Conservation (phyloP, 2,797 vertebrate genomes). For the Acipenser transmontanus region DNA sequence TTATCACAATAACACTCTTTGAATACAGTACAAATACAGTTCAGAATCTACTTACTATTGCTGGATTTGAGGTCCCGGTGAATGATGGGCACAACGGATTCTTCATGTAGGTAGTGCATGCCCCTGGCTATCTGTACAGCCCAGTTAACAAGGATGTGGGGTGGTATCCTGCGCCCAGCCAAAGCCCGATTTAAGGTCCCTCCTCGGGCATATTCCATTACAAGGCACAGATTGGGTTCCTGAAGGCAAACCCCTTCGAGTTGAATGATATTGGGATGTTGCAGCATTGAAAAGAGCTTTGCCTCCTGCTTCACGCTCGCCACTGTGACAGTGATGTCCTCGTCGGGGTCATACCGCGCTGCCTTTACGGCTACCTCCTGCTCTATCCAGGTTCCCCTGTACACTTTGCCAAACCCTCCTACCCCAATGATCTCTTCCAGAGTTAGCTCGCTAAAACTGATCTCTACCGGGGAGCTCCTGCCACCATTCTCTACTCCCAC, state of each 20-base stretch:
- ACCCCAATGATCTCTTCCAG: slow-evolving; percentile 89
- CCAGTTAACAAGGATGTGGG: slow-evolving; percentile 90
- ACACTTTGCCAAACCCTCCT: slow-evolving; percentile 90
- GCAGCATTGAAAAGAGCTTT: slow-evolving; percentile 84
- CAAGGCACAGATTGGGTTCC: slow-evolving; percentile 87
- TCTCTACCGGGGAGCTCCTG: slow-evolving; percentile 65
- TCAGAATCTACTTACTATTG: slow-evolving; percentile 74
- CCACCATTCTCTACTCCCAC: slow-evolving; percentile 42
- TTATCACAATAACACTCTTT: too few species aligned
- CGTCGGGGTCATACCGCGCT: slow-evolving; percentile 83
- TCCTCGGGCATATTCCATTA: slow-evolving; percentile 89
- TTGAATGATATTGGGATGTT: slow-evolving; percentile 84
- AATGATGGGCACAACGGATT: slow-evolving; percentile 83
- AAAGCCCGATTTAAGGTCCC: slow-evolving; percentile 82
- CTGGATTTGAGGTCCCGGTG: slow-evolving; percentile 93
- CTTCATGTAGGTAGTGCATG: slow-evolving; percentile 90
- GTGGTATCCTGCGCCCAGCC: slow-evolving; percentile 81
- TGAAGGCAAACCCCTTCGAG: slow-evolving; percentile 85
- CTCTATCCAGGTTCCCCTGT: slow-evolving; percentile 80
- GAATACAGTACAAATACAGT: too few species aligned
- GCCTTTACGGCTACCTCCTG: slow-evolving; percentile 91
- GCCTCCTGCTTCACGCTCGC: slow-evolving; percentile 84
- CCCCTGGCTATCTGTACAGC: slow-evolving; percentile 90
- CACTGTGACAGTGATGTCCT: slow-evolving; percentile 82
- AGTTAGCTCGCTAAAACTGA: slow-evolving; percentile 75